A percentile compares a stretch with the other conserved stretches of the same genome.
These are phyloP conservation scores for Hemiscyllium ocellatum DNA, from an alignment of 2,113 vertebrate species.

Conservation along the genomic window DNA sequence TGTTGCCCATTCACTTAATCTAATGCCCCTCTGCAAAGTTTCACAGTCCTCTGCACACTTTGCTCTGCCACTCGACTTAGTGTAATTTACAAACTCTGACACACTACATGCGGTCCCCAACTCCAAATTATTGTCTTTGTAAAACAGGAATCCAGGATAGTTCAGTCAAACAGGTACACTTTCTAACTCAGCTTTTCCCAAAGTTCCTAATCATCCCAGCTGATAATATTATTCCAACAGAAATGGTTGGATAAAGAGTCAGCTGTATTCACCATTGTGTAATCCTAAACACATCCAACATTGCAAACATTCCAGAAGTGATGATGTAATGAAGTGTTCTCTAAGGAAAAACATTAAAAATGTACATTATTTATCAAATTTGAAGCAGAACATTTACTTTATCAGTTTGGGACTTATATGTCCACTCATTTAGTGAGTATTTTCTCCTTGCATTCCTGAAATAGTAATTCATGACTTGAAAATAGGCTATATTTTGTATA, in stretches of 20 bases:
- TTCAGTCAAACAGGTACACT: neutral
- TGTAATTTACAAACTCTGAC: too few relatives aligned
- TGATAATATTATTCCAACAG: neutral
- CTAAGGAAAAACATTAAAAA: neutral
- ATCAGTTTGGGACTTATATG: neutral
- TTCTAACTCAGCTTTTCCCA: neutral
- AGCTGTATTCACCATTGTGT: neutral
- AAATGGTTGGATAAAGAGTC: neutral
- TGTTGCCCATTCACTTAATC: too few relatives aligned
- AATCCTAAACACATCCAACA: neutral
- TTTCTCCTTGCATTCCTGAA: neutral
- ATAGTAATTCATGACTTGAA: neutral
- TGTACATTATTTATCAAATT: neutral
- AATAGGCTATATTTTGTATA: neutral
- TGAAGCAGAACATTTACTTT: neutral
- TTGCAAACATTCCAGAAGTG: neutral
- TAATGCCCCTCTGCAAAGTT: too few relatives aligned
- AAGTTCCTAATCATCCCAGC: neutral
- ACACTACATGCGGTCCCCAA: too few relatives aligned
- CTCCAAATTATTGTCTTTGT: too few relatives aligned
- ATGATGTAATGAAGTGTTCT: neutral
- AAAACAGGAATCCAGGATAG: neutral
- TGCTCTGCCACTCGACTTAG: too few relatives aligned
- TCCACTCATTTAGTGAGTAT: neutral
- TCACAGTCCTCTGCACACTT: too few relatives aligned